phyloP scores from a whole-genome alignment of 2,113 vertebrate species.

The Orthonyx spaldingii region DNA sequence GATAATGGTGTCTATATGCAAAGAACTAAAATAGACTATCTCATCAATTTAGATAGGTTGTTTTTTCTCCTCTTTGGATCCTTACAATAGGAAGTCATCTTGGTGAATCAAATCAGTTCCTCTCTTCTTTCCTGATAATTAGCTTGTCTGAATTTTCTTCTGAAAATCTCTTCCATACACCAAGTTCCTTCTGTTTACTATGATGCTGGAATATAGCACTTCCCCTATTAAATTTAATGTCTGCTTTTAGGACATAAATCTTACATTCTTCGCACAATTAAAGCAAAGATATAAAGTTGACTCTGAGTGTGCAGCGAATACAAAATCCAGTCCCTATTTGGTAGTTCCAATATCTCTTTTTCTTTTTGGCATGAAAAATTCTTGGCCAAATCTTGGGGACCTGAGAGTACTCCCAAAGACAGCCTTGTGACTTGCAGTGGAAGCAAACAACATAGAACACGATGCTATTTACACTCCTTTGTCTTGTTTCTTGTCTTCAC shows the following conservation, averaged over 20 bases:
- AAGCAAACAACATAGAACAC: fast-evolving
- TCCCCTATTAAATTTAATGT: neutral
- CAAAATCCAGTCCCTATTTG: neutral
- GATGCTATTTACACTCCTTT: neutral
- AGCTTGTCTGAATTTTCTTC: neutral
- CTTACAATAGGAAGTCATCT: neutral
- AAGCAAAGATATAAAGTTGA: neutral
- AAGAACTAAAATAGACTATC: neutral
- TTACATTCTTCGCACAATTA: neutral
- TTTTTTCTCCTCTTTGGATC: neutral
- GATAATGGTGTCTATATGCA: neutral
- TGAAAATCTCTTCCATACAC: neutral
- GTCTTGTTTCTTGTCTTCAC: neutral
- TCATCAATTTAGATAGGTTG: neutral
- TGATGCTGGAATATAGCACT: neutral
- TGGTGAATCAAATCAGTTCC: neutral
- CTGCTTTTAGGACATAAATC: neutral
- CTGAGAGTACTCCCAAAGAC: neutral
- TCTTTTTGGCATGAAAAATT: neutral
- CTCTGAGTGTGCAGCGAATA: neutral
- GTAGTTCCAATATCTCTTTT: neutral
- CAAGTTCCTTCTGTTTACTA: neutral
- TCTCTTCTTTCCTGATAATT: neutral
- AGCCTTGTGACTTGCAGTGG: neutral
- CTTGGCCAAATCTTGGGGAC: neutral